These are phyloP conservation scores for Diplodus sargus DNA, from an alignment of 2,797 vertebrate genomes.

Conservation along the genomic window DNA sequence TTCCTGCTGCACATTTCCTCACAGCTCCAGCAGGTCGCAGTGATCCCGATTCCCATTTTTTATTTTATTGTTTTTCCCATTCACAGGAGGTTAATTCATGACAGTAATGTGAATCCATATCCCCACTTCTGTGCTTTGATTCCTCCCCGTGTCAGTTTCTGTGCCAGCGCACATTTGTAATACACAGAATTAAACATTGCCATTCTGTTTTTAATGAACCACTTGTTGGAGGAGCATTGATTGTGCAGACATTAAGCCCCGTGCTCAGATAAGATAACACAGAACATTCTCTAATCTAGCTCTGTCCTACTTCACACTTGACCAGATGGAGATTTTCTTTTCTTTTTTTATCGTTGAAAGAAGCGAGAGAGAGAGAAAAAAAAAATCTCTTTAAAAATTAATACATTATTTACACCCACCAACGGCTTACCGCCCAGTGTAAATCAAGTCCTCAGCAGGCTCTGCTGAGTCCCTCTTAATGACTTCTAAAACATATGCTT, in stretches of 20 bases:
- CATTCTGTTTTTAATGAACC: conserved; percentile 85
- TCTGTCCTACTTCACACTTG: conserved; percentile 85
- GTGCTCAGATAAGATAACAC: conserved; percentile 82
- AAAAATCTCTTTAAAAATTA: conserved; percentile 84
- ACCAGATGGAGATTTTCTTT: conserved; percentile 81
- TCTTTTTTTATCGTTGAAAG: conserved; percentile 75
- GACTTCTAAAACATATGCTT: conserved; percentile 83
- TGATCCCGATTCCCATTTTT: conserved; percentile 3
- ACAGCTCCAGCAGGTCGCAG: background rate
- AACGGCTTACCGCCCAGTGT: conserved; percentile 73
- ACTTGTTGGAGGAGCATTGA: conserved; percentile 84
- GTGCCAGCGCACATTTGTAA: conserved; percentile 67
- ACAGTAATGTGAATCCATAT: conserved; percentile 45
- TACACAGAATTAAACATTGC: conserved; percentile 81
- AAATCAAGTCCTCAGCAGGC: conserved; percentile 82
- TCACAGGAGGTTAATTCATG: conserved; percentile 19
- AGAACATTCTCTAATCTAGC: conserved; percentile 83
- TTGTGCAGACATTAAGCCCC: conserved; percentile 83
- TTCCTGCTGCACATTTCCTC: conserved; percentile 6
- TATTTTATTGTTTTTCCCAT: conserved; percentile 10
- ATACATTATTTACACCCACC: conserved; percentile 84
- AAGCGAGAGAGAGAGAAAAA: conserved; percentile 54
- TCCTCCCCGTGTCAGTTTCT: conserved; percentile 59
- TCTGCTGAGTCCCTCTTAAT: conserved; percentile 81
- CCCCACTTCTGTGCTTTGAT: conserved; percentile 42